Conservation (phyloP, 2,797 vertebrate genomes). For the Myotis findleyi region DNA sequence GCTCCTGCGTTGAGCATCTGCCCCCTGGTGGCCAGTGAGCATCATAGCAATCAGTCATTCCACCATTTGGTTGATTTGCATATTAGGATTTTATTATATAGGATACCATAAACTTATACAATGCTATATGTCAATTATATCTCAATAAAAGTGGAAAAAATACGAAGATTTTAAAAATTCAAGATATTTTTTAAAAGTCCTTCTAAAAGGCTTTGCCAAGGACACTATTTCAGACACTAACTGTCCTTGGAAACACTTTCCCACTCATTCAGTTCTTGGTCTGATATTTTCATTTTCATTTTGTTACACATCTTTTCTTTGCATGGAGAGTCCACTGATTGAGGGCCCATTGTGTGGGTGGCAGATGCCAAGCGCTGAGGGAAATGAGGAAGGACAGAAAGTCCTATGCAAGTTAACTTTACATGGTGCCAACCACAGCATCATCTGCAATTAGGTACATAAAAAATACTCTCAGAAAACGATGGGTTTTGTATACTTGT, state of each 20-base stretch:
- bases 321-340: background rate
- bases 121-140: background rate
- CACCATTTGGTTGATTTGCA: too few species aligned
- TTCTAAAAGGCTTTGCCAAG: slow-evolving; percentile 26
- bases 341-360: background rate
- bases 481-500: background rate
- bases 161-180: background rate
- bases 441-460: background rate
- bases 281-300: slow-evolving; percentile 33
- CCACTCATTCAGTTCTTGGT: background rate
- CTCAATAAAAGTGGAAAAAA: background rate
- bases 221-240: background rate
- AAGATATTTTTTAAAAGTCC: background rate
- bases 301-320: slow-evolving; percentile 3
- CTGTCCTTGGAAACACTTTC: slow-evolving; percentile 1
- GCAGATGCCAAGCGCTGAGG: slow-evolving; percentile 6
- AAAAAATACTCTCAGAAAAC: slow-evolving; percentile 30
- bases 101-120: background rate
- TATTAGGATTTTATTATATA: too few species aligned
- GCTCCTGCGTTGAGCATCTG: too few species aligned
- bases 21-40: too few species aligned
- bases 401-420: background rate
- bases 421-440: background rate
- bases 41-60: too few species aligned
- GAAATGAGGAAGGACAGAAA: slow-evolving; percentile 34